These are phyloP conservation scores for Gasteruption jaculator DNA, from an alignment of 2,888 invertebrate genomes.

Conservation along the genomic window DNA sequence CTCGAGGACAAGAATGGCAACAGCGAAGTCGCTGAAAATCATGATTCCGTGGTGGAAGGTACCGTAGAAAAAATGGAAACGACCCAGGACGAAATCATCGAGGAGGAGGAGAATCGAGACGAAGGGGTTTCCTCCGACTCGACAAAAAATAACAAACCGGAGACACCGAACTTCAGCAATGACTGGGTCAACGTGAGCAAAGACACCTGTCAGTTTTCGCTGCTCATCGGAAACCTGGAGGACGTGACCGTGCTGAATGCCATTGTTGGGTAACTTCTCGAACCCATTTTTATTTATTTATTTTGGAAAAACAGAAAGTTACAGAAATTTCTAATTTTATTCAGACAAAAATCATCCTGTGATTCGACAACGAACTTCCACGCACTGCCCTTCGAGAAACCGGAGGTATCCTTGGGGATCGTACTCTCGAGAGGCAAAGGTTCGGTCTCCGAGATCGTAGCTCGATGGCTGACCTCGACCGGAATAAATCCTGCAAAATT, in stretches of 20 bases:
- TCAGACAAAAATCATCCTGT: constrained; percentile 33
- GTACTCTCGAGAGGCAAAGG: constrained; percentile 55
- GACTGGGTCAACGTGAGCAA: constrained; percentile 80
- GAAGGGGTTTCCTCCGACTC: constrained; percentile 40
- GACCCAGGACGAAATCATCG: constrained; percentile 28
- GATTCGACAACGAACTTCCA: constrained; percentile 40
- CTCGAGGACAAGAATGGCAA: constrained; percentile 32
- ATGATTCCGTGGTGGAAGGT: constrained; percentile 4
- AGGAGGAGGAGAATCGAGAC: constrained; percentile 29
- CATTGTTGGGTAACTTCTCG: constrained; percentile 53
- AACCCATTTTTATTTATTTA: constrained; percentile 9
- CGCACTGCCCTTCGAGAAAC: constrained; percentile 37
- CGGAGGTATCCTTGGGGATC: constrained; percentile 44
- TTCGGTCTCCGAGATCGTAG: constrained; percentile 83
- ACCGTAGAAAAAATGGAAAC: constrained; percentile 34
- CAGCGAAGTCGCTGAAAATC: constrained; percentile 24
- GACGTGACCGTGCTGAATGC: constrained; percentile 78
- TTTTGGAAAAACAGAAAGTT: not conserved
- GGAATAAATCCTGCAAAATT: constrained; percentile 63
- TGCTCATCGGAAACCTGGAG: constrained; percentile 83
- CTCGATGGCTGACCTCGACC: constrained; percentile 77
- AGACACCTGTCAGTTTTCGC: constrained; percentile 82
- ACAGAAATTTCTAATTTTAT: constrained; percentile 6
- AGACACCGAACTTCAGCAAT: constrained; percentile 47
- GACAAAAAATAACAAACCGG: constrained; percentile 55